phyloP scores from a whole-genome alignment of 2,113 vertebrate genomes.

The Sylvia atricapilla region DNA sequence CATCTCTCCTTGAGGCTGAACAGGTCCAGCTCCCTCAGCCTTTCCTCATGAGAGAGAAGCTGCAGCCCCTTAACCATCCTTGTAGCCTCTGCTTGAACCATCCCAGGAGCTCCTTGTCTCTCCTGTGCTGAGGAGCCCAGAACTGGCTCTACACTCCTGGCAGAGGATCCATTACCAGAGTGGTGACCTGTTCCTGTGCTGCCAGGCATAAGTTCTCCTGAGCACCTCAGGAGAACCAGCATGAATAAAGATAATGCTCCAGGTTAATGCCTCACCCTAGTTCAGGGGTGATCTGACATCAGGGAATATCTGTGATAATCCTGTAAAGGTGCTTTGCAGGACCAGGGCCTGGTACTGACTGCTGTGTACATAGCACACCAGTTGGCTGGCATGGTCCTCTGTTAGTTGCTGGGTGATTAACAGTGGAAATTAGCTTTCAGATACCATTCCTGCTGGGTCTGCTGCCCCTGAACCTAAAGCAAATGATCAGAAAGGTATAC shows the following conservation, averaged over 20 bases:
- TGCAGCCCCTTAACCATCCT: background rate
- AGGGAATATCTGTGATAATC: background rate
- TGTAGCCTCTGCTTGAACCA: background rate
- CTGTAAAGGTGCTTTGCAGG: background rate
- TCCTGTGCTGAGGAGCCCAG: background rate
- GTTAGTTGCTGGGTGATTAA: background rate
- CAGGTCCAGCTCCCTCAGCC: background rate
- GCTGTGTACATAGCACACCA: background rate
- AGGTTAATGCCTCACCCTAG: background rate
- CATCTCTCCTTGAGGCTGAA: background rate
- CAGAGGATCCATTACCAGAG: background rate
- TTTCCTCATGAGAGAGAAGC: background rate
- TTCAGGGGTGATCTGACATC: background rate
- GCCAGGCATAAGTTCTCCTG: background rate
- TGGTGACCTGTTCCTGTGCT: background rate
- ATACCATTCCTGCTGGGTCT: background rate
- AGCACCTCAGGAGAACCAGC: background rate
- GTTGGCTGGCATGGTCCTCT: fast-evolving
- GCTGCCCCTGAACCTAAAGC: background rate
- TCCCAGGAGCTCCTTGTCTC: background rate
- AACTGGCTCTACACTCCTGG: background rate
- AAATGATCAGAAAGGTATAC: background rate
- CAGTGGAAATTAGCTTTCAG: background rate
- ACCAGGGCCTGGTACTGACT: background rate
- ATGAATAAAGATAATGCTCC: background rate